Evolutionary conservation across 2,888 invertebrate species (phyloP).

Genomic region (Brachycybe producta): DNA sequence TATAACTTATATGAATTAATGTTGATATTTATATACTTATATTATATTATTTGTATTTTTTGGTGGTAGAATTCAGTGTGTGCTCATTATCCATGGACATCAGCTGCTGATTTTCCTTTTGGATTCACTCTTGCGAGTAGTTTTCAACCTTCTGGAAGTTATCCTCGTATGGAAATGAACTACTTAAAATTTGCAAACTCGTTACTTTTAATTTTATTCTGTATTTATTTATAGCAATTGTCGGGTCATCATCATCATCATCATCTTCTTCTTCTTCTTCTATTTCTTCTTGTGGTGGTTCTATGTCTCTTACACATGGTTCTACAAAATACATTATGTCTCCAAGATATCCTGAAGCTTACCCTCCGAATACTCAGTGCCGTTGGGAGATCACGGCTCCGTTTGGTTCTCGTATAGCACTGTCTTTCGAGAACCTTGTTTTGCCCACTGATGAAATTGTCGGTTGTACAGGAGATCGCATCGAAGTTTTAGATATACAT

Average conservation of each 20-base stretch:
- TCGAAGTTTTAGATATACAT: slow-evolving; percentile 8
- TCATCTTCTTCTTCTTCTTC: background rate
- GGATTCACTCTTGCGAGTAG: too few relatives aligned
- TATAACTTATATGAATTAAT: too few relatives aligned
- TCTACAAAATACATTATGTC: slow-evolving; percentile 1
- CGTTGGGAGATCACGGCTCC: slow-evolving; percentile 11
- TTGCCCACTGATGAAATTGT: background rate
- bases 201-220: background rate
- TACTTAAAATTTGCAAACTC: too few relatives aligned
- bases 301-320: background rate
- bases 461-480: background rate
- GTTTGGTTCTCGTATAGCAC: slow-evolving; percentile 5
- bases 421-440: slow-evolving; percentile 1
- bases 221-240: too few relatives aligned
- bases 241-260: too few relatives aligned
- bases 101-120: too few relatives aligned
- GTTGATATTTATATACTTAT: too few relatives aligned
- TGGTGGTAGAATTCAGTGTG: too few relatives aligned
- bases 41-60: too few relatives aligned
- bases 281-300: background rate
- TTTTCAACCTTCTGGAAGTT: too few relatives aligned
- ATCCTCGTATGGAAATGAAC: too few relatives aligned
- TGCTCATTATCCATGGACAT: too few relatives aligned
- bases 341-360: slow-evolving; percentile 7
- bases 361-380: slow-evolving; percentile 11